phyloP scores from a whole-genome alignment of 2,797 vertebrate species.

The Aphelocoma californica region DNA sequence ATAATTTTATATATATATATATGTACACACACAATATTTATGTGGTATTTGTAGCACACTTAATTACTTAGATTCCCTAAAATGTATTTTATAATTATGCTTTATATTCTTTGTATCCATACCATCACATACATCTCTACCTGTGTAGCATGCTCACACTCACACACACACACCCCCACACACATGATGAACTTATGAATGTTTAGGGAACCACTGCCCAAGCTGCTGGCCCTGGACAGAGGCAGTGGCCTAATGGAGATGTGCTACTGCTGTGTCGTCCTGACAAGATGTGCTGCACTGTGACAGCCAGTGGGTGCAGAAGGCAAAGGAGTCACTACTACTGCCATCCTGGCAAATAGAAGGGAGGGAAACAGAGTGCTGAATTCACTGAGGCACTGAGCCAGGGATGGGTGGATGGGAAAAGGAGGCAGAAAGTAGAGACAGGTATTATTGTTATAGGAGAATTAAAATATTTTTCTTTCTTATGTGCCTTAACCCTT shows the following conservation, averaged over 20 bases:
- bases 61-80: neutral
- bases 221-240: neutral
- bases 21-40: fast-evolving
- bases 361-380: neutral
- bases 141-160: too few species aligned
- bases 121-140: neutral
- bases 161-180: neutral
- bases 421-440: neutral
- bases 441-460: neutral
- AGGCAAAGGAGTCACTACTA: neutral
- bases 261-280: neutral
- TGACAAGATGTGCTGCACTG: neutral
- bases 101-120: neutral
- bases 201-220: neutral
- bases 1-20: too few species aligned
- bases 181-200: neutral
- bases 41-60: neutral
- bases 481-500: neutral
- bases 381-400: neutral
- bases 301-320: neutral
- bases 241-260: neutral
- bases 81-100: neutral
- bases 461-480: neutral
- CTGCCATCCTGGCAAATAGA: neutral
- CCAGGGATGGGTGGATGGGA: neutral